Evolutionary conservation across 2,797 vertebrate genomes (phyloP).

Genomic region (Vireo griseus): DNA sequence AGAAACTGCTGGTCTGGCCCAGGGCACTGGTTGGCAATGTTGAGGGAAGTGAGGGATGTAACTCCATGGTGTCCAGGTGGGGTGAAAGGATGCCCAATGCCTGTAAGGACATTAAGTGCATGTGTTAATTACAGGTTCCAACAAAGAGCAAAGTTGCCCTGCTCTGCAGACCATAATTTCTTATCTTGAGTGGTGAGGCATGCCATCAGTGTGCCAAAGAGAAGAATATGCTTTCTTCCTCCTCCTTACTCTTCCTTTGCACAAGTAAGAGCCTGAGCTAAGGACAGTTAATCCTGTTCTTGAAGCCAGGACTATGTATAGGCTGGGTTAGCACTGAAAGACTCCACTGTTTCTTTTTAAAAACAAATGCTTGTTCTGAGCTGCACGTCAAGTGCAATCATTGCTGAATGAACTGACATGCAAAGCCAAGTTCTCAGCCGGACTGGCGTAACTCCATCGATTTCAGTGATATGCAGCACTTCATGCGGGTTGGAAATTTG

Average conservation of each 20-base stretch:
- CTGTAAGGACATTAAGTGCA: neutral
- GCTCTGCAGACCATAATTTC: neutral
- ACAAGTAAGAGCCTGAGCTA: neutral
- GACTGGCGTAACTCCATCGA: neutral
- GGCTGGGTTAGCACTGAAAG: constrained; percentile 39
- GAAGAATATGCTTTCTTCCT: neutral
- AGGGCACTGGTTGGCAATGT: neutral
- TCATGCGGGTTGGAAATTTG: neutral
- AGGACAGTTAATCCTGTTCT: constrained; percentile 21
- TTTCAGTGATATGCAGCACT: neutral
- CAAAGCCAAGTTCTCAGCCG: constrained; percentile 35
- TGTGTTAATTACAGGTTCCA: neutral
- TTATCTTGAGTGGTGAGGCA: neutral
- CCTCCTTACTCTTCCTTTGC: neutral
- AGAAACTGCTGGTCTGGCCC: neutral
- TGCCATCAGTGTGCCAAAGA: neutral
- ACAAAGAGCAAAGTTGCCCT: neutral
- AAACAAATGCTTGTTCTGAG: constrained; percentile 42
- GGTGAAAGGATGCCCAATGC: neutral
- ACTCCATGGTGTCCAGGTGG: rapidly evolving
- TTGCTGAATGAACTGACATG: constrained; percentile 37
- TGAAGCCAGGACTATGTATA: neutral
- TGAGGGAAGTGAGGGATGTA: neutral
- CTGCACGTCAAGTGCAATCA: constrained; percentile 45
- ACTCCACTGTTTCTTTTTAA: constrained; percentile 43